A percentile compares a stretch with the other conserved stretches of the same genome.
These are phyloP conservation scores for Alligator mississippiensis DNA, from an alignment of 2,113 vertebrate genomes.

Conservation along the genomic window DNA sequence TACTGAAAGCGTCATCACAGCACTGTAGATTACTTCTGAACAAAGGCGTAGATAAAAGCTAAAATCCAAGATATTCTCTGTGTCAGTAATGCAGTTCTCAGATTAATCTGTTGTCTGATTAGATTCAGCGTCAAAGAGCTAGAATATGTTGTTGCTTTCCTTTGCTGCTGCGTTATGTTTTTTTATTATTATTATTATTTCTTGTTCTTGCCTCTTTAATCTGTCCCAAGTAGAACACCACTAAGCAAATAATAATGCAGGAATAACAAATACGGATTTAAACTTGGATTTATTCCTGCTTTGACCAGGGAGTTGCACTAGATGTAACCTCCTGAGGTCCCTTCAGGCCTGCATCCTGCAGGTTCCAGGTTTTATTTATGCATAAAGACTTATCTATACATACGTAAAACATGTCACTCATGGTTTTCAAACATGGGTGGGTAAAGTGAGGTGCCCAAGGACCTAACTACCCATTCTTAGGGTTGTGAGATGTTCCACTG, in stretches of 20 bases:
- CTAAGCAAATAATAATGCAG: background rate
- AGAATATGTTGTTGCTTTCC: background rate
- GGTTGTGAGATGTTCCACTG: too few relatives aligned
- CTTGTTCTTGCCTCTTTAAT: background rate
- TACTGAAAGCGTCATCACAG: background rate
- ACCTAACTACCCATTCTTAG: too few relatives aligned
- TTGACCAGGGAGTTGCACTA: background rate
- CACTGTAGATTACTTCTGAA: background rate
- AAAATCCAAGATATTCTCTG: background rate
- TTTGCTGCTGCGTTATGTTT: background rate
- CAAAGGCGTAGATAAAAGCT: background rate
- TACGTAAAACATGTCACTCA: too few relatives aligned
- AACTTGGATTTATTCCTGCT: background rate
- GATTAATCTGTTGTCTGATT: background rate
- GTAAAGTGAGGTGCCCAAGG: too few relatives aligned
- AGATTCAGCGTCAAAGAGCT: constrained; percentile 4
- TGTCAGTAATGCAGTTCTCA: background rate
- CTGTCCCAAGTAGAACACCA: background rate
- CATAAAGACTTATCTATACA: too few relatives aligned
- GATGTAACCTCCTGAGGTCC: background rate
- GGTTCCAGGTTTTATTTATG: background rate
- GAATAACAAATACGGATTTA: background rate
- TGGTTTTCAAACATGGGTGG: too few relatives aligned
- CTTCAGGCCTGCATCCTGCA: background rate
- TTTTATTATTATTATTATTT: background rate